Percentiles rank a stretch among this genome's conserved stretches.
phyloP scores from a whole-genome alignment of 2,888 invertebrate species.

The Chymomyza fuscimana region DNA sequence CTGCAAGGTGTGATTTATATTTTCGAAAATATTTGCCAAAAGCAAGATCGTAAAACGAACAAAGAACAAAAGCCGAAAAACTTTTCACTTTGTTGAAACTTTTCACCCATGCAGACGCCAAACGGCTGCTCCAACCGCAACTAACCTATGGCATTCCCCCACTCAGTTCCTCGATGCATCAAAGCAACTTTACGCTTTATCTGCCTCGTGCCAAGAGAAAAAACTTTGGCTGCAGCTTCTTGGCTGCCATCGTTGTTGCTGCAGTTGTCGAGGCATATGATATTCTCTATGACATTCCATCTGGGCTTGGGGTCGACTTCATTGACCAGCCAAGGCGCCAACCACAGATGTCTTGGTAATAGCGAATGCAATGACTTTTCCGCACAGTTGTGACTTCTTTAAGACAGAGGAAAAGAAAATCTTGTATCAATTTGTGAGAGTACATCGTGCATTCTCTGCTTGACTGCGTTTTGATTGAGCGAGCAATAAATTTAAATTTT shows the following conservation, averaged over 20 bases:
- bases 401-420: conserved; percentile 20
- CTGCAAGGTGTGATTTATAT: conserved; percentile 46
- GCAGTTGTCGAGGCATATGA: conserved; percentile 53
- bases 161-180: neutral
- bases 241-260: neutral
- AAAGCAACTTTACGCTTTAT: conserved; percentile 9
- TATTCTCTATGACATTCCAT: conserved; percentile 67
- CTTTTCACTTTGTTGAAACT: conserved; percentile 56
- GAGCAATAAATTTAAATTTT: conserved; percentile 7
- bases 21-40: conserved; percentile 34
- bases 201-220: conserved; percentile 19
- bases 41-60: conserved; percentile 27
- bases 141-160: neutral
- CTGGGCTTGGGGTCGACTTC: conserved; percentile 52
- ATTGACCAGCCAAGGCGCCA: conserved; percentile 47
- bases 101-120: conserved; percentile 57
- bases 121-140: conserved; percentile 34
- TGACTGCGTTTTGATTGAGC: conserved; percentile 31
- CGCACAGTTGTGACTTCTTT: conserved; percentile 19
- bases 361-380: neutral
- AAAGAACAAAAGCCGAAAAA: conserved; percentile 46
- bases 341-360: conserved; percentile 15
- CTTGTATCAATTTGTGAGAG: conserved; percentile 49
- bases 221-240: conserved; percentile 5
- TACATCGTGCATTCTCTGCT: conserved; percentile 19